Evolutionary conservation across 1,140 invertebrate species (phyloP).

Genomic region (Eupristina koningsbergeri): DNA sequence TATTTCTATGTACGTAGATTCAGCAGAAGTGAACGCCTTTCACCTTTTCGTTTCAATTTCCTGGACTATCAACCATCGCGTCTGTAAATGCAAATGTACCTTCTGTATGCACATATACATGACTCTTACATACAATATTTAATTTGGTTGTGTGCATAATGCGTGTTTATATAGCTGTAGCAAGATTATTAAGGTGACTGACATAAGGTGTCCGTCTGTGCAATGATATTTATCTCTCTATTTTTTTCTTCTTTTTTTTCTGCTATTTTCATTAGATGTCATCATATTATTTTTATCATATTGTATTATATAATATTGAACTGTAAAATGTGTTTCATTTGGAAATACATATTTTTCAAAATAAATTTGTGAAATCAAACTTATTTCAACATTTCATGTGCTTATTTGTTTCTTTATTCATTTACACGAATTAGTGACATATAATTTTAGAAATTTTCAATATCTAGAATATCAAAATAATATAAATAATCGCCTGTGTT

Average conservation of each 20-base stretch:
- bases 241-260: not conserved
- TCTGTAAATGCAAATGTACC: constrained; percentile 16
- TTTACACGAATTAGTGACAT: not conserved
- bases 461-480: too few relatives aligned
- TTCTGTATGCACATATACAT: not conserved
- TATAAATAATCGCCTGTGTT: too few relatives aligned
- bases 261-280: not conserved
- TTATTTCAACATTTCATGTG: not conserved
- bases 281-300: not conserved
- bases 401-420: not conserved
- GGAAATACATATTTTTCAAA: not conserved
- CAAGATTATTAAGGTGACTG: not conserved
- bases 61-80: constrained; percentile 11
- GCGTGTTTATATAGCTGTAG: too few relatives aligned
- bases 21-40: constrained; percentile 14
- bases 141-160: too few relatives aligned
- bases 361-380: not conserved
- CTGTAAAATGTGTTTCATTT: not conserved
- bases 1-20: not conserved
- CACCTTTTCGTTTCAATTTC: constrained; percentile 39
- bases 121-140: too few relatives aligned
- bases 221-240: too few relatives aligned
- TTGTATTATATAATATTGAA: not conserved
- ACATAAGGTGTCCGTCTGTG: not conserved
- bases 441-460: not conserved